phyloP scores from a whole-genome alignment of 2,797 vertebrate genomes.

The Salarias fasciatus region DNA sequence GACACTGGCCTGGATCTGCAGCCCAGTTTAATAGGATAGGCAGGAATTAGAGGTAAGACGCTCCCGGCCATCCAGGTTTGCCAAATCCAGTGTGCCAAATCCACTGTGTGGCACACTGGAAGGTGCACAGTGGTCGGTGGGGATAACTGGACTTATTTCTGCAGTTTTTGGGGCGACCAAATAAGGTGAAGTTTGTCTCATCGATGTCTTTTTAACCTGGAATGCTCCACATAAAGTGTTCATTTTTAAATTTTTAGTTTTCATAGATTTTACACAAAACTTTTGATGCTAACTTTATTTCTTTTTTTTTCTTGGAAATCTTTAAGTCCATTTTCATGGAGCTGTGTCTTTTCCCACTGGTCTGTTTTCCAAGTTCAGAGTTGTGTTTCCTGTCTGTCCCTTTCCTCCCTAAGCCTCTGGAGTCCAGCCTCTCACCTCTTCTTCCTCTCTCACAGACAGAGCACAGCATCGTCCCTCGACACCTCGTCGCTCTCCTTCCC shows the following conservation, averaged over 20 bases:
- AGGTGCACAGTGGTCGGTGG: slow-evolving; percentile 61
- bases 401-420: slow-evolving; percentile 6
- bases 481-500: slow-evolving; percentile 63
- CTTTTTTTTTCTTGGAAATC: not conserved
- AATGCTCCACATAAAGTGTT: slow-evolving; percentile 11
- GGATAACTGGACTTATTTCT: slow-evolving; percentile 65
- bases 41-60: slow-evolving; percentile 80
- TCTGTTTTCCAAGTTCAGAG: slow-evolving; percentile 3
- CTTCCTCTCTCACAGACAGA: slow-evolving; percentile 46
- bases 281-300: not conserved
- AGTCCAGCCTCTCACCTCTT: slow-evolving; percentile 39
- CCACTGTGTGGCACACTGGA: slow-evolving; percentile 78
- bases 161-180: slow-evolving; percentile 57
- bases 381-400: slow-evolving; percentile 2
- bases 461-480: slow-evolving; percentile 47
- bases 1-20: slow-evolving; percentile 81
- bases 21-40: slow-evolving; percentile 83
- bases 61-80: slow-evolving; percentile 65
- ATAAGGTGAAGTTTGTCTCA: slow-evolving; percentile 63
- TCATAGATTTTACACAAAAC: not conserved
- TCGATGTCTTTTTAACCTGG: slow-evolving; percentile 9
- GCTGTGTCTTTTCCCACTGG: not conserved
- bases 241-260: not conserved
- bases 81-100: slow-evolving; percentile 82
- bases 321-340: slow-evolving; percentile 3